Evolutionary conservation across 2,888 invertebrate species (phyloP).

Genomic region (Sinhomidia bicolor): DNA sequence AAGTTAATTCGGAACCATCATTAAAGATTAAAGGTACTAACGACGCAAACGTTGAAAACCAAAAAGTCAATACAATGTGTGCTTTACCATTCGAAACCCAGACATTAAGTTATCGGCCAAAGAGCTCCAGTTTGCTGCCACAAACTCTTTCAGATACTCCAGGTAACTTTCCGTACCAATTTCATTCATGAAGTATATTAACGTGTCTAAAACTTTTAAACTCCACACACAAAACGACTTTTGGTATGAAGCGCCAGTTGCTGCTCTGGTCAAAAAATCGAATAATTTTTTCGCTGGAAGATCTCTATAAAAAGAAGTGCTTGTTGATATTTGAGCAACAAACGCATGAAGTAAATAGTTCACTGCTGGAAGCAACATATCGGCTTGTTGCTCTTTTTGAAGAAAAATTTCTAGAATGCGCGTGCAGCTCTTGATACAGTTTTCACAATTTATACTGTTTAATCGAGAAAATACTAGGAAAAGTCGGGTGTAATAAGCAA

Average conservation of each 20-base stretch:
- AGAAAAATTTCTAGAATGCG: slow-evolving; percentile 12
- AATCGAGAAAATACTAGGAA: slow-evolving; percentile 68
- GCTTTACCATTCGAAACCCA: slow-evolving; percentile 70
- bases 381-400: not conserved
- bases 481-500: slow-evolving; percentile 30
- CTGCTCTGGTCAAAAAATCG: not conserved
- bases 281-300: slow-evolving; percentile 47
- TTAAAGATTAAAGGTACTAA: no score
- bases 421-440: slow-evolving; percentile 42
- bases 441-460: slow-evolving; percentile 66
- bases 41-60: no score
- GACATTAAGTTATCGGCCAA: slow-evolving; percentile 63
- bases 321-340: slow-evolving; percentile 10
- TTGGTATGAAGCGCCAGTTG: slow-evolving; percentile 2
- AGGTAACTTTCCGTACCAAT: not conserved
- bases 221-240: slow-evolving; percentile 64
- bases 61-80: no score
- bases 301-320: not conserved
- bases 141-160: slow-evolving; percentile 27
- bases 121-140: not conserved
- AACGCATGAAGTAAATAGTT: slow-evolving; percentile 46
- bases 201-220: slow-evolving; percentile 65
- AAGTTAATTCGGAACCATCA: not conserved
- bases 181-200: slow-evolving; percentile 55
- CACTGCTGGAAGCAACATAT: slow-evolving; percentile 6